Evolutionary conservation across 2,797 vertebrate genomes (phyloP), one percentile per base, ranked within the genome.

Genomic region (Clarias platycephalus): DNA sequence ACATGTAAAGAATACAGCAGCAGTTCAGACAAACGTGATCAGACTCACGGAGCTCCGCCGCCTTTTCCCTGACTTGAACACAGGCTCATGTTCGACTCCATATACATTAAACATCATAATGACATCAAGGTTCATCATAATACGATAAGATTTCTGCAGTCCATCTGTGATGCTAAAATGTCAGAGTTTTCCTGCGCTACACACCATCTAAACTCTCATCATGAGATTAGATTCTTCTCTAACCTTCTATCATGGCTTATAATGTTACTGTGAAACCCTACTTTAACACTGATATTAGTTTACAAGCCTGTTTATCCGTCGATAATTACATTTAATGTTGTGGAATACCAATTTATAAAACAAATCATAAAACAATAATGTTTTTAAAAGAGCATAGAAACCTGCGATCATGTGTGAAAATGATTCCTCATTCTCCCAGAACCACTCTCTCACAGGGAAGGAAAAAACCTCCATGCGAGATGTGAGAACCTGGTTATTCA

Each of bases 71-170:
- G 75, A 78, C 60, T n/a, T 22, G 18, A 40, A 44, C 76, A 4
- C 76, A 78, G 57, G 31, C 58, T 78, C 76, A 26, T 63, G 57
- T 40, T 64, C 77, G 5, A 64, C 37, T 64, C 60, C 37, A 80
- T 79, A 64, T 79, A 79, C 60, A 79, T 64, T 64, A 80, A 80
- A 64, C 77, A 53, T 80, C n/a, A 0, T 80, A 80, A 80, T 20
- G 62, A 22, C 62, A 66, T 80, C 78, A 80, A 49, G 78, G 62
- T 28, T 26, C n/a, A 53, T 5, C 16, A 4, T 12, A 66, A 80
- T n/a, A 2, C 10, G 62, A 66, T 80, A 2, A 20, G 62, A 66
- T 80, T 66, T 22, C 78, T 31, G 62, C 40, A 22, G n/a, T 66
- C 78, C 78, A 80, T 80, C 78, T 80, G 62, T 64, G 62, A 49